Evolutionary conservation across 2,797 vertebrate genomes (phyloP).

Genomic region (Squalus acanthias): DNA sequence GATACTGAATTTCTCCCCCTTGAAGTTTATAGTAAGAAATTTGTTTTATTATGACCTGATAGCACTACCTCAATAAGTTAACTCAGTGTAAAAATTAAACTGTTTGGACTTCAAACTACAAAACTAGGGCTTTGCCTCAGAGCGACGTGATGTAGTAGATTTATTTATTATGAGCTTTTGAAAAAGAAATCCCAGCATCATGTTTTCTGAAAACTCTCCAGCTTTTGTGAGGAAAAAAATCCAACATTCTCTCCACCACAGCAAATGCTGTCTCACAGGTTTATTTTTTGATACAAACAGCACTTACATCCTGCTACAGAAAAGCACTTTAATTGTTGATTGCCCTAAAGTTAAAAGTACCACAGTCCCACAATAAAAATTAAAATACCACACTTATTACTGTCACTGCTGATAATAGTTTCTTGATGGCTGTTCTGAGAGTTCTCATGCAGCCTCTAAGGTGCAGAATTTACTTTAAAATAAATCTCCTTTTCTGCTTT

Average conservation of each 20-base stretch:
- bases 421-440: not conserved
- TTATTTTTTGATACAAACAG: not conserved
- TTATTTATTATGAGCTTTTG: not conserved
- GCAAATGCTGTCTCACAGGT: not conserved
- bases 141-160: not conserved
- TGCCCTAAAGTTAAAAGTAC: not conserved
- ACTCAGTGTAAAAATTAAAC: not conserved
- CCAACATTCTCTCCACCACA: not conserved
- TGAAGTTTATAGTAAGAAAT: no score
- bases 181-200: not conserved
- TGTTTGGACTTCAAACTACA: not conserved
- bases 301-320: not conserved
- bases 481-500: not conserved
- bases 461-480: not conserved
- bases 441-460: not conserved
- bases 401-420: not conserved
- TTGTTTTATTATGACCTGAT: not conserved
- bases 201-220: not conserved
- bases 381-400: not conserved
- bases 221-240: not conserved
- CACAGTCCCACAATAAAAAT: not conserved
- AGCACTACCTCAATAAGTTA: not conserved
- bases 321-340: not conserved
- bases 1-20: no score
- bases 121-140: not conserved